Base-by-base conservation (phyloP, 2,113 vertebrate genomes). In the Tyrannus savana region DNA sequence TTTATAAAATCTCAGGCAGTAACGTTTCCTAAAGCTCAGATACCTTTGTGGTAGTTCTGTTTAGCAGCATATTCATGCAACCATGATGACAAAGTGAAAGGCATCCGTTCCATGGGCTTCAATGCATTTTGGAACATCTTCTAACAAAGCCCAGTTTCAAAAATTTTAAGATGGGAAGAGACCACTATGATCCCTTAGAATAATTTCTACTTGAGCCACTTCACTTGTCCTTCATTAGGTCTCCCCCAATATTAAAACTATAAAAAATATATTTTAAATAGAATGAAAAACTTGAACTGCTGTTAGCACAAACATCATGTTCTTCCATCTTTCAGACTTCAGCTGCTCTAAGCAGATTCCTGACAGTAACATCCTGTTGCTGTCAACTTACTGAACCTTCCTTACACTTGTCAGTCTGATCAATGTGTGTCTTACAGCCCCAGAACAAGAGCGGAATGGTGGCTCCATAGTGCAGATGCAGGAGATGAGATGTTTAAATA, bases 1-100 rank as follows among this genome's bases (percentile, higher is more conserved):
- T 89, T 93, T 59, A 67, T n/a, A 86, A 84, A 88, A 88, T 74
- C 87, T 92, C 55, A 93, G 60, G 27, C 87, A 86, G 30, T 52
- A 85, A 67, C 27, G 63, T 77, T 62, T 83, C 52, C 83, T 87
- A 88, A 85, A 90, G 52, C 72, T 86, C 63, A 7, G 7, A 77
- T 59, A 95, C 35, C 33, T 88, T 87, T 93, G 33, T 44, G n/a
- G 42, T 30, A 67, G 39, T 22, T 91, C 84, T 83, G 33, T 92
- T 86, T 58, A 79, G 37, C 22, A 71, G 47, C 33, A 44, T 67
- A 68, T 64, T 80, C 52, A 83, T 80, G 27, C 27, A 76, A 80
- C 66, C 27, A 19, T 12, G 33, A 60, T 64, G 53, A 30, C 17
- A 58, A 93, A 80, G 27, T 55, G 39, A 93, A 87, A 84, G 13